A percentile compares a stretch with the other conserved stretches of the same genome.
These are phyloP conservation scores for Himalopsyche kuldschensis DNA, from an alignment of 2,888 invertebrate genomes.

Conservation along the genomic window DNA sequence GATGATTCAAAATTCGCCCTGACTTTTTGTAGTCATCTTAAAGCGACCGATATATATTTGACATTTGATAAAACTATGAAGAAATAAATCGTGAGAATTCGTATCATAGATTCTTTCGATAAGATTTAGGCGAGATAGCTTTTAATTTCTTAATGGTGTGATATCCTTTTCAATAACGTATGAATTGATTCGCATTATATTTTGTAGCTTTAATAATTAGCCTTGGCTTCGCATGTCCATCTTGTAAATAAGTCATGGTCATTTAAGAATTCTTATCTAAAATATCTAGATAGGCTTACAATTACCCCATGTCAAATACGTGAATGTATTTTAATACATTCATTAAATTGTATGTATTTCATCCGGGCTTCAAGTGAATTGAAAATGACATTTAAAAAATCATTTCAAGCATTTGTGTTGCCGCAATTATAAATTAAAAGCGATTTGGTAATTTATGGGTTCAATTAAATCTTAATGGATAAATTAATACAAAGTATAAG, in stretches of 20 bases:
- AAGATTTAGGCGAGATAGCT: background rate
- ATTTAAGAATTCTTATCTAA: background rate
- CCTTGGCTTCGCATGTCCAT: background rate
- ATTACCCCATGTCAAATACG: background rate
- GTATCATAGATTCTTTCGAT: background rate
- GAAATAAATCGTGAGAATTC: background rate
- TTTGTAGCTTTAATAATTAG: too few relatives aligned
- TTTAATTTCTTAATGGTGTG: background rate
- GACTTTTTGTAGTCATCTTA: background rate
- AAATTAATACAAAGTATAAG: background rate
- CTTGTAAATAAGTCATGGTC: background rate
- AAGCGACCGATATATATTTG: background rate
- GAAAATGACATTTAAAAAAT: background rate
- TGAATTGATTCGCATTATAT: background rate
- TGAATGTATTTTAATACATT: background rate
- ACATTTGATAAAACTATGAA: background rate
- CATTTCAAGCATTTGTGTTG: background rate
- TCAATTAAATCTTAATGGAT: background rate
- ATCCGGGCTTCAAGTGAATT: too few relatives aligned
- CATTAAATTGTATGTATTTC: background rate
- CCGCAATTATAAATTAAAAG: background rate
- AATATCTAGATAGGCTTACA: background rate
- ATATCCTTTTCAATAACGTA: background rate
- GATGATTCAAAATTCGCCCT: too few relatives aligned
- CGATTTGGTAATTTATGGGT: background rate